Evolutionary conservation across 2,888 invertebrate species (phyloP).

Genomic region (Cheilosia vernalis): DNA sequence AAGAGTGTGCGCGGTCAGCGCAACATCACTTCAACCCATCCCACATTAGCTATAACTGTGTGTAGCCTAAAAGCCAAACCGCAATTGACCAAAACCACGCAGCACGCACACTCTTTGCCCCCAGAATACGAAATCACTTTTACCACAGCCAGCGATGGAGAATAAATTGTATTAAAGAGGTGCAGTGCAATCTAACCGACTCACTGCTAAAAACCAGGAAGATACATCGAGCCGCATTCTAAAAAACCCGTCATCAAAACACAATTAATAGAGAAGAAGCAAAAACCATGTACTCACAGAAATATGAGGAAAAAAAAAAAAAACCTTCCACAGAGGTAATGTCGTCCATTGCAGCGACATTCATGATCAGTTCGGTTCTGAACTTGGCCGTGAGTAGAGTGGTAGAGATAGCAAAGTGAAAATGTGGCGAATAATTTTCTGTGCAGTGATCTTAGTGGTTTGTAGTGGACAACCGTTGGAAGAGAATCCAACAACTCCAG

Average conservation of each 20-base stretch:
- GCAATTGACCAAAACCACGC: slow-evolving; percentile 53
- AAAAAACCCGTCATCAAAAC: slow-evolving; percentile 43
- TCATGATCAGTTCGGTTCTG: slow-evolving; percentile 72
- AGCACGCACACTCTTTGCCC: slow-evolving; percentile 45
- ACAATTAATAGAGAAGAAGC: slow-evolving; percentile 37
- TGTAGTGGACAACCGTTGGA: slow-evolving; percentile 50
- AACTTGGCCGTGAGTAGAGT: slow-evolving; percentile 74
- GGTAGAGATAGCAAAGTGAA: slow-evolving; percentile 20
- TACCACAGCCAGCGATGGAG: slow-evolving; percentile 52
- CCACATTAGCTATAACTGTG: slow-evolving; percentile 24
- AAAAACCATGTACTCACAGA: slow-evolving; percentile 38
- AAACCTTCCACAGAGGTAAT: slow-evolving; percentile 60
- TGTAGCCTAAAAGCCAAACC: slow-evolving; percentile 23
- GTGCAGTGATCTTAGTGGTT: slow-evolving; percentile 60
- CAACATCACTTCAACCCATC: slow-evolving; percentile 40
- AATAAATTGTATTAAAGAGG: slow-evolving; percentile 42
- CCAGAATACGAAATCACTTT: slow-evolving; percentile 70
- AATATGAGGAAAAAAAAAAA: slow-evolving; percentile 42
- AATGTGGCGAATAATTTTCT: slow-evolving; percentile 73
- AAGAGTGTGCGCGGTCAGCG: slow-evolving; percentile 33
- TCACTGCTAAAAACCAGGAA: slow-evolving; percentile 60
- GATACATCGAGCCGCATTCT: slow-evolving; percentile 58
- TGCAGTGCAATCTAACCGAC: slow-evolving; percentile 57
- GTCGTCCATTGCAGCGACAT: slow-evolving; percentile 55
- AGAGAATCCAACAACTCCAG: slow-evolving; percentile 44